Evolutionary conservation across 2,113 vertebrate genomes (phyloP), one percentile per base, ranked within the genome.

Genomic region (Oenanthe oenanthe): DNA sequence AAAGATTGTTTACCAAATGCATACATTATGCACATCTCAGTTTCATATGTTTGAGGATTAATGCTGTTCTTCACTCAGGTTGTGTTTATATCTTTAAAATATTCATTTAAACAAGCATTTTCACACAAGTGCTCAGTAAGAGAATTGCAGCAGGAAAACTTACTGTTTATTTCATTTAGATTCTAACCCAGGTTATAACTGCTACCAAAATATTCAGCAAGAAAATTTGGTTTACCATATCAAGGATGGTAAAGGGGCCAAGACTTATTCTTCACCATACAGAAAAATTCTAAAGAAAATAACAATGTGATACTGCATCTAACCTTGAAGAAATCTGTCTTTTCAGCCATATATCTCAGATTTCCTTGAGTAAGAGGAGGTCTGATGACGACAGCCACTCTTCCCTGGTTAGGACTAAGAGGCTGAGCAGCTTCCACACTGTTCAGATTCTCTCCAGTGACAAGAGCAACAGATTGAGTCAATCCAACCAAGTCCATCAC

Each of bases 291-390:
- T 60, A 58, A 66, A 91, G 42, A 57, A 85, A 93, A 66, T 2
- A 70, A 13, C 31, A 78, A 13, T 7, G 19, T 92, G 50, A 45
- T 28, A 57, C 19, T 65, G 29, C n/a, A 47, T 15, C 74, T 81
- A 97, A 99, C 99, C 99, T 99, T 99, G 95, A 99, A 99, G 97
- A 99, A 99, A 75, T 98, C 98, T 0, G 99, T 99, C 97, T 99
- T 99, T 96, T 99, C 98, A 74, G 98, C 99, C 70, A 99, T 99
- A 31, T 98, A 98, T 94, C 98, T 98, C 67, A 99, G 98, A 94
- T 99, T 99, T 93, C 99, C 99, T 93, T 99, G 98, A 67, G 99
- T 99, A 88, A 99, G 99, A 25, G 99, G 99, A 18, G 99, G 99
- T 92, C 99, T 98, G 96, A 99, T 99, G 95, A 99, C 98, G 7